Evolutionary conservation across 1,140 invertebrate genomes (phyloP).

Genomic region (Drosophila lowei): DNA sequence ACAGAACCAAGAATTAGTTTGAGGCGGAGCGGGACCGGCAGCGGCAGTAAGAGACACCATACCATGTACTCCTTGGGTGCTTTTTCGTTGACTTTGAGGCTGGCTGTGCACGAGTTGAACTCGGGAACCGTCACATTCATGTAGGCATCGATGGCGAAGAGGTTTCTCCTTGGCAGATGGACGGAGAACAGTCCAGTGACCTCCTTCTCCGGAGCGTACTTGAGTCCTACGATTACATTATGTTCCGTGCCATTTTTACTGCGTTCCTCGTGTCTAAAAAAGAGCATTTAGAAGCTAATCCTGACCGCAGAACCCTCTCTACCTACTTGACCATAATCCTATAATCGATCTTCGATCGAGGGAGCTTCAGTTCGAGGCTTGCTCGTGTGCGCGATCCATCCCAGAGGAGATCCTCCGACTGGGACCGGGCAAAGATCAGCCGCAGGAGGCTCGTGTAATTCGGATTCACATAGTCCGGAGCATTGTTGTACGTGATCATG

Average conservation of each 20-base stretch:
- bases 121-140: slow-evolving; percentile 86
- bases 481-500: slow-evolving; percentile 75
- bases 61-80: slow-evolving; percentile 85
- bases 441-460: slow-evolving; percentile 85
- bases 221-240: slow-evolving; percentile 75
- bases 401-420: slow-evolving; percentile 69
- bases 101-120: slow-evolving; percentile 85
- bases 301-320: neutral
- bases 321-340: slow-evolving; percentile 82
- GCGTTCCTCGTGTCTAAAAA: slow-evolving; percentile 71
- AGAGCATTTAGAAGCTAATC: neutral
- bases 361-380: slow-evolving; percentile 76
- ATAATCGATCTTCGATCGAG: slow-evolving; percentile 83
- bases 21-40: too few relatives aligned
- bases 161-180: slow-evolving; percentile 84
- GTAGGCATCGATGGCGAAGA: slow-evolving; percentile 85
- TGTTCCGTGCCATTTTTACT: slow-evolving; percentile 82
- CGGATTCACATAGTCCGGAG: slow-evolving; percentile 82
- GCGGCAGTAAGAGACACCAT: slow-evolving; percentile 15
- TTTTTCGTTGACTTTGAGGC: slow-evolving; percentile 85
- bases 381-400: slow-evolving; percentile 82
- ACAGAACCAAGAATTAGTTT: too few relatives aligned
- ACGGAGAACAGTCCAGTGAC: slow-evolving; percentile 84
- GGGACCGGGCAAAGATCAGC: slow-evolving; percentile 84
- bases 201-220: slow-evolving; percentile 85